Conservation (phyloP, 1,140 invertebrate genomes). For the Glossosoma conforme region DNA sequence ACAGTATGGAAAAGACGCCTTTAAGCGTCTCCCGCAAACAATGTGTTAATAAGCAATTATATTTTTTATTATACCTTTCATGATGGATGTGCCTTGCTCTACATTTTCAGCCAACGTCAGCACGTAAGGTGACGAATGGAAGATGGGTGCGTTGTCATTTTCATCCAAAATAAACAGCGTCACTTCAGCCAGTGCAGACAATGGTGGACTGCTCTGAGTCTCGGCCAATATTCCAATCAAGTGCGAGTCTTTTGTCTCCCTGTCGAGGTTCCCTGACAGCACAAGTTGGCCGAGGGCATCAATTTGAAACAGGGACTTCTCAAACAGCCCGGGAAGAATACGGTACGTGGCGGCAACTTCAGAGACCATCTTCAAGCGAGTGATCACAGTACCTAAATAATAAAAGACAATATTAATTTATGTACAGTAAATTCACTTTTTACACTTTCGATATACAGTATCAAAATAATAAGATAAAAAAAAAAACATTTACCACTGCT, state of each 20-base stretch:
- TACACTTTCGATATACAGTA: too few species aligned
- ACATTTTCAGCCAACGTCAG: constrained; percentile 77
- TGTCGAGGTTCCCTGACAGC: constrained; percentile 67
- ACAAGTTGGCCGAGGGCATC: constrained; percentile 69
- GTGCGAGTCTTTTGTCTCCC: constrained; percentile 68
- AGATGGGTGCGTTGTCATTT: constrained; percentile 85
- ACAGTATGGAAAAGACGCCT: too few species aligned
- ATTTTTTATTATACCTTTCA: too few species aligned
- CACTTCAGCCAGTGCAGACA: constrained; percentile 70
- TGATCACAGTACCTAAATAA: constrained; percentile 54
- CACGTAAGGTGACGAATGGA: constrained; percentile 78
- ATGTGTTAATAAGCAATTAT: too few species aligned
- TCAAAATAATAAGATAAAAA: constrained; percentile 1
- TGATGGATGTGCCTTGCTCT: constrained; percentile 67
- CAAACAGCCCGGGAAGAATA: constrained; percentile 57
- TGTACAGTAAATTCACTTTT: constrained; percentile 2
- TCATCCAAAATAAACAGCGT: constrained; percentile 79
- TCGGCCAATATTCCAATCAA: constrained; percentile 76
- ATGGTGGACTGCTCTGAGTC: constrained; percentile 67
- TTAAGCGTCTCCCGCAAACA: too few species aligned
- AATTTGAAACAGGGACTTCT: constrained; percentile 67
- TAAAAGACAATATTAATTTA: constrained; percentile 23
- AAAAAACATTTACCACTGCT: neutral
- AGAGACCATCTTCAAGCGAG: constrained; percentile 56
- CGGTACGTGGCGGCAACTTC: constrained; percentile 47